These are phyloP conservation scores for Himalopsyche anomala DNA, from an alignment of 2,888 invertebrate genomes.

Conservation along the genomic window DNA sequence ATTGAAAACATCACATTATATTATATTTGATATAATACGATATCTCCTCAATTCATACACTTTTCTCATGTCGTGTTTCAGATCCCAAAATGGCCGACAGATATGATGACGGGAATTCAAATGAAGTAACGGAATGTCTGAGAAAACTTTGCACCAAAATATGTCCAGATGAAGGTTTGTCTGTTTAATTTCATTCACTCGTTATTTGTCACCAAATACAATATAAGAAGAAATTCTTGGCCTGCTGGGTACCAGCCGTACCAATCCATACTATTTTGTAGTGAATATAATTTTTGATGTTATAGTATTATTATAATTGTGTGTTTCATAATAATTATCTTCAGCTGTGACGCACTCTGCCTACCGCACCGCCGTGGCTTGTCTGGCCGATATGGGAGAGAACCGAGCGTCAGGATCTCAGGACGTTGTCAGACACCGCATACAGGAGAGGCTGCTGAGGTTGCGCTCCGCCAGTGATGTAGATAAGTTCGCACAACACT, in stretches of 20 bases:
- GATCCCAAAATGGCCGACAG: background rate
- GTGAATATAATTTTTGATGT: too few relatives aligned
- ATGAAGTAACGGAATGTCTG: constrained; percentile 55
- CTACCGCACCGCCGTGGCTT: constrained; percentile 58
- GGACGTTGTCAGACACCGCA: constrained; percentile 73
- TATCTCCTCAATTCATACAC: too few relatives aligned
- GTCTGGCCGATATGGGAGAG: constrained; percentile 65
- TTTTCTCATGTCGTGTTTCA: background rate
- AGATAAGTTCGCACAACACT: constrained; percentile 74
- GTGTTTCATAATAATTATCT: background rate
- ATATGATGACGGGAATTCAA: background rate
- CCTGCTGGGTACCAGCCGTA: too few relatives aligned
- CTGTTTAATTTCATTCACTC: background rate
- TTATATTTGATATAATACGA: too few relatives aligned
- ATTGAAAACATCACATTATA: too few relatives aligned
- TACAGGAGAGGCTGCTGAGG: constrained; percentile 70
- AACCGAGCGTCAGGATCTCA: constrained; percentile 70
- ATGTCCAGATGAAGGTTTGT: constrained; percentile 61
- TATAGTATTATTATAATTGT: too few relatives aligned
- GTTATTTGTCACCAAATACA: too few relatives aligned
- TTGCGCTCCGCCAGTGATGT: constrained; percentile 70
- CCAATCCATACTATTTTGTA: too few relatives aligned
- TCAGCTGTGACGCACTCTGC: constrained; percentile 57
- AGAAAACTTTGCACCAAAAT: constrained; percentile 62
- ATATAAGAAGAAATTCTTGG: too few relatives aligned